A percentile compares a stretch with the other conserved stretches of the same genome.
Conservation (phyloP, 2,888 invertebrate genomes). For the Morpho achilles region DNA sequence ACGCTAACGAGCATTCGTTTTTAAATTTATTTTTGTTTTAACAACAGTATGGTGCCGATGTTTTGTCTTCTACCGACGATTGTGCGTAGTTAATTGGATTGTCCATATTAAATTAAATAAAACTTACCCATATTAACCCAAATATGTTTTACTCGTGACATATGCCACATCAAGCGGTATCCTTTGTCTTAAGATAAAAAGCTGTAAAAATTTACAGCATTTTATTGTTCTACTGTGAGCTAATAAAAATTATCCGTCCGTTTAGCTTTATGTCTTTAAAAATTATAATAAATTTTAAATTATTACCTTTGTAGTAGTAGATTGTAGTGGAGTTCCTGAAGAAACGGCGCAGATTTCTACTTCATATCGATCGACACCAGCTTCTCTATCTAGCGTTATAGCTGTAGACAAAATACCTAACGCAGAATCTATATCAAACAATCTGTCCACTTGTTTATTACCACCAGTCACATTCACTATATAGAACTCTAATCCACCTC, state of each 20-base stretch:
- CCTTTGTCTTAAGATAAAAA: too few species aligned
- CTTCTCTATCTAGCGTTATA: constrained; percentile 89
- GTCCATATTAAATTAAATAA: constrained; percentile 25
- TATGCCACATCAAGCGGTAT: constrained; percentile 7
- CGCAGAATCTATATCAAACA: constrained; percentile 94
- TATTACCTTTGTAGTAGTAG: constrained; percentile 91
- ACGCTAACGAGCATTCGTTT: constrained; percentile 74
- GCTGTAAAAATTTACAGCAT: too few species aligned
- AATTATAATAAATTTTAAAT: constrained; percentile 1
- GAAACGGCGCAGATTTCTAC: constrained; percentile 92
- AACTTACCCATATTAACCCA: constrained; percentile 23
- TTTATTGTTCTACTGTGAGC: too few species aligned
- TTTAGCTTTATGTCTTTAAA: too few species aligned
- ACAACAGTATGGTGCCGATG: constrained; percentile 64
- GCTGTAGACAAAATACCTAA: constrained; percentile 93
- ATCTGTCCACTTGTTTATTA: constrained; percentile 89
- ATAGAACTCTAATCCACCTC: constrained; percentile 89
- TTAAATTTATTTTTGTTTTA: constrained; percentile 64
- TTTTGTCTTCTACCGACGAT: constrained; percentile 67
- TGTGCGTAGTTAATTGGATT: constrained; percentile 69
- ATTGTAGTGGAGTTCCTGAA: constrained; percentile 84
- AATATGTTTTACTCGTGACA: constrained; percentile 20
- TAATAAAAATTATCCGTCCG: too few species aligned
- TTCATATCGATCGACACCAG: constrained; percentile 89
- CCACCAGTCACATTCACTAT: constrained; percentile 90